Evolutionary conservation across 2,888 invertebrate species (phyloP), one percentile per base, ranked within the genome.

Genomic region (Beris morrisii): DNA sequence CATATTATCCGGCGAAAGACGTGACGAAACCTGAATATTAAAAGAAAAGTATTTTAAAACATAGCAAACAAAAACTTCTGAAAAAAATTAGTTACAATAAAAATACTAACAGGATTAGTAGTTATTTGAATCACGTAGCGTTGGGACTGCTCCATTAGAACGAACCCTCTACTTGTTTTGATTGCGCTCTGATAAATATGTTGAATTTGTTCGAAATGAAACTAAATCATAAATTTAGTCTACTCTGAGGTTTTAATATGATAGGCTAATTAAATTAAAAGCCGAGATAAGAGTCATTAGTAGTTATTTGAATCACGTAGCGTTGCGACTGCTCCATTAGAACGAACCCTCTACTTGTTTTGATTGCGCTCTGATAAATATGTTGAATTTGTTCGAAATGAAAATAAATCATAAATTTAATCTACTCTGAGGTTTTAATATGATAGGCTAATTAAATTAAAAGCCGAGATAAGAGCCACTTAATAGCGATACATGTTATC

Each of bases 1-100:
- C 65, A 65, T 65, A 30, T 44, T 52, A 2, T 61, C 31, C 50
- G 55, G 61, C 15, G 65, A 28, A 54, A 50, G 30, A 61, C 12
- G 55, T 15, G 55, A 3, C 2, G 56, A 57, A 15, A 43, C 45
- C 55, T 32, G 28, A 52, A 56, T 63, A 55, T 45, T 15, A 7
- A 22, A 22, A 22, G 22, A 22, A 54, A 61, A 57, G 46, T 6
- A 59, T 44, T 5, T 44, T 3, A 28, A 15, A 4, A 9, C 5
- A 11, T 7, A 7, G 9, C 5, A 12, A 56, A 9, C 1, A 43
- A 15, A 13, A 43, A n/a, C n/a, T 46, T 6, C 12, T 50, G 5
- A 11, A 11, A 15, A 50, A 50, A 50, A 13, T 22, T 2, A 13
- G 13, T 15, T 6, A 53, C 1, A 30, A 53, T 22, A n/a, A 30